Evolutionary conservation across 2,113 vertebrate species (phyloP).

Genomic region (Sebastes fasciatus): DNA sequence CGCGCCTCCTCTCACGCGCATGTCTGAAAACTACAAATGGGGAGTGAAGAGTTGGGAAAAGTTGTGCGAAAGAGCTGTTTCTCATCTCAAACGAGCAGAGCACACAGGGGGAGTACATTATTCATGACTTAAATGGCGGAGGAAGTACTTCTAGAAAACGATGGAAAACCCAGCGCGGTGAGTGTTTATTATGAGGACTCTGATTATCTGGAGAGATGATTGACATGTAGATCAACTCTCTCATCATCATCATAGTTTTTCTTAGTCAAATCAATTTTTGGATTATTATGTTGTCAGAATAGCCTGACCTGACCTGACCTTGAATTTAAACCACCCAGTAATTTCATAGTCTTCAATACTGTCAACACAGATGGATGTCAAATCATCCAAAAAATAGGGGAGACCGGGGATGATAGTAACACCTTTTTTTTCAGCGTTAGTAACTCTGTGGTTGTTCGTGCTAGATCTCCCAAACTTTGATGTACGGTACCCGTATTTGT

Average conservation of each 20-base stretch:
- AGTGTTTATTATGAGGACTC: constrained; percentile 47
- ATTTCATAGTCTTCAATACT: too few relatives aligned
- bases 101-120: constrained; percentile 21
- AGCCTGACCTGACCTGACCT: background rate
- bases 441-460: too few relatives aligned
- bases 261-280: background rate
- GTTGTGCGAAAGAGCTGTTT: constrained; percentile 35
- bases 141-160: constrained; percentile 69
- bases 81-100: constrained; percentile 23
- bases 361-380: background rate
- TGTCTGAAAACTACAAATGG: constrained; percentile 45
- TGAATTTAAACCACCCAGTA: background rate
- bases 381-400: too few relatives aligned
- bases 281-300: background rate
- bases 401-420: too few relatives aligned
- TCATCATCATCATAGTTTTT: background rate
- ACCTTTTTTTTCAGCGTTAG: too few relatives aligned
- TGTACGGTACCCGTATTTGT: too few relatives aligned
- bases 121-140: constrained; percentile 81
- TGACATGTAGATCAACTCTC: background rate
- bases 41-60: constrained; percentile 41
- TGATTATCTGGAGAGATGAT: background rate
- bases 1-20: constrained; percentile 54
- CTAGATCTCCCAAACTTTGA: too few relatives aligned
- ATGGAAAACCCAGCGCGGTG: constrained; percentile 67